Percentiles rank a stretch among this genome's conserved stretches.
Conservation (phyloP, 2,888 invertebrate species). For the Teleogryllus oceanicus region DNA sequence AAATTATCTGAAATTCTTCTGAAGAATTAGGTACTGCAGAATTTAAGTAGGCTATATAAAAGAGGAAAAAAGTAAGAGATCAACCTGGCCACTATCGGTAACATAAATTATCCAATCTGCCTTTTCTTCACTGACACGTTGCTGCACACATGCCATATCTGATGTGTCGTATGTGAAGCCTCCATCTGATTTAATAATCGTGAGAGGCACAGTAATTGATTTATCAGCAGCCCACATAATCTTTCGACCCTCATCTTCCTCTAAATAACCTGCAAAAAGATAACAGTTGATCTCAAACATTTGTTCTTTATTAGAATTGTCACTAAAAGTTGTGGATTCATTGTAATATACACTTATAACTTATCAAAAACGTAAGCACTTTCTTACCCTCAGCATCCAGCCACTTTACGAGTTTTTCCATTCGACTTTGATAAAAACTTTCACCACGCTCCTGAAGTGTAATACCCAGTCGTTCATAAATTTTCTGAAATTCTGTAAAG, state of each 20-base stretch:
- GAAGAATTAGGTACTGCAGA: too few relatives aligned
- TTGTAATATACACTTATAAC: neutral
- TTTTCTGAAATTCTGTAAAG: constrained; percentile 74
- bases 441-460: constrained; percentile 83
- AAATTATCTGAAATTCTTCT: too few relatives aligned
- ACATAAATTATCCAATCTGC: constrained; percentile 90
- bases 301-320: neutral
- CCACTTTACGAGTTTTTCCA: constrained; percentile 74
- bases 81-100: constrained; percentile 86
- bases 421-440: constrained; percentile 92
- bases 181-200: constrained; percentile 94
- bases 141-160: constrained; percentile 88
- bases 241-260: constrained; percentile 76
- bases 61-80: neutral
- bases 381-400: constrained; percentile 60
- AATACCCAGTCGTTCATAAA: constrained; percentile 82
- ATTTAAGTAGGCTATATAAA: neutral
- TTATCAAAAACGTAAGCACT: neutral
- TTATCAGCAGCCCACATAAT: constrained; percentile 73
- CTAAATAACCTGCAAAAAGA: constrained; percentile 53
- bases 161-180: constrained; percentile 97
- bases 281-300: constrained; percentile 19
- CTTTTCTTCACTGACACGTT: constrained; percentile 78
- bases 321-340: neutral
- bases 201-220: constrained; percentile 72